These are phyloP conservation scores for Rallus crepitans DNA, from an alignment of 2,797 vertebrate species.

Conservation along the genomic window DNA sequence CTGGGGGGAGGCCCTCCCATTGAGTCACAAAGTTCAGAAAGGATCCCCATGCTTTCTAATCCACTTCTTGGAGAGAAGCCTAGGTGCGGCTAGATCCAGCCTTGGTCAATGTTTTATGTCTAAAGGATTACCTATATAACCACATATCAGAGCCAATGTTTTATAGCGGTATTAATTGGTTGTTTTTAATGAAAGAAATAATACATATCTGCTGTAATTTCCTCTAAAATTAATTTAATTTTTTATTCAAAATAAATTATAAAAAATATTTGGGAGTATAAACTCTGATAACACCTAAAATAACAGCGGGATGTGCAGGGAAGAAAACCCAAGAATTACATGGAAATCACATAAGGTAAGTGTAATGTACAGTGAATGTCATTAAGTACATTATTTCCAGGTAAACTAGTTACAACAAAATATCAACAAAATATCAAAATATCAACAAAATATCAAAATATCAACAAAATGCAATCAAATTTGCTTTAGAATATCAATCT, in stretches of 20 bases:
- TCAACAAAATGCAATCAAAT: neutral
- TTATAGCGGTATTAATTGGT: neutral
- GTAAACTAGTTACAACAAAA: neutral
- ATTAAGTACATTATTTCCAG: neutral
- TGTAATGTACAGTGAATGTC: neutral
- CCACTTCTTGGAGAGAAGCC: no score
- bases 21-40: no score
- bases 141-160: no score
- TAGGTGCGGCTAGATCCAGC: no score
- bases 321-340: neutral
- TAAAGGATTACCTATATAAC: no score
- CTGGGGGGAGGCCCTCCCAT: no score
- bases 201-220: neutral
- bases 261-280: neutral
- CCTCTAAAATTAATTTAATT: neutral
- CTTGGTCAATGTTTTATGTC: no score
- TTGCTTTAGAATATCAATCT: neutral
- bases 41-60: no score
- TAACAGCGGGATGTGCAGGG: rapidly evolving
- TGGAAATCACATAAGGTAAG: neutral
- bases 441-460: no score
- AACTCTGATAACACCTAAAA: neutral
- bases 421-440: no score
- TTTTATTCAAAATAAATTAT: neutral
- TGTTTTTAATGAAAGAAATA: neutral